A percentile compares a stretch with the other conserved stretches of the same genome.
These are phyloP conservation scores for Heliconius nattereri DNA, from an alignment of 1,140 invertebrate species.

Conservation along the genomic window DNA sequence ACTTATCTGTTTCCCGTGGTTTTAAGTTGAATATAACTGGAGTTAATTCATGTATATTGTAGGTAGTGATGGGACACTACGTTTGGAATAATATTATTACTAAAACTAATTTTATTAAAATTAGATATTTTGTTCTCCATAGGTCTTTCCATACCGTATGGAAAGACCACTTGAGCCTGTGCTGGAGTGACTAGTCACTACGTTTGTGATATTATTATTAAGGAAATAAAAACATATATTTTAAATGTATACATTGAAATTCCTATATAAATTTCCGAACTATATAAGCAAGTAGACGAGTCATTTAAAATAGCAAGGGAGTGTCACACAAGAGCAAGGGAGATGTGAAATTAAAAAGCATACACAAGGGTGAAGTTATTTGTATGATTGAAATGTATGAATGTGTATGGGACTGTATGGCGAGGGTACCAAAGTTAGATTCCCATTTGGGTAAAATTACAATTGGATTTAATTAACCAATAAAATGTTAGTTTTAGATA, in stretches of 20 bases:
- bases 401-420: neutral
- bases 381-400: conserved; percentile 3
- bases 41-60: neutral
- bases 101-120: no score
- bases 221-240: no score
- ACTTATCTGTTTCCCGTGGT: no score
- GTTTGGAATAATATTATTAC: no score
- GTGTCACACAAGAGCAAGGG: neutral
- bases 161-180: conserved; percentile 1
- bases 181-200: neutral
- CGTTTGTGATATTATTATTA: neutral
- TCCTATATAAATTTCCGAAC: neutral
- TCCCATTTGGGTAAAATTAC: neutral
- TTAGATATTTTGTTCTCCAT: no score
- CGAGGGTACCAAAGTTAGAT: neutral
- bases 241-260: neutral
- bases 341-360: conserved; percentile 11
- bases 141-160: conserved; percentile 18
- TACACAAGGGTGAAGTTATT: neutral
- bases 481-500: neutral
- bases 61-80: no score
- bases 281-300: neutral
- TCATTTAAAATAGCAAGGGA: neutral
- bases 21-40: neutral
- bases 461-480: conserved; percentile 3